Evolutionary conservation across 1,140 invertebrate species (phyloP), one percentile per base, ranked within the genome.

Genomic region (Brachionus asplanchnoidis): DNA sequence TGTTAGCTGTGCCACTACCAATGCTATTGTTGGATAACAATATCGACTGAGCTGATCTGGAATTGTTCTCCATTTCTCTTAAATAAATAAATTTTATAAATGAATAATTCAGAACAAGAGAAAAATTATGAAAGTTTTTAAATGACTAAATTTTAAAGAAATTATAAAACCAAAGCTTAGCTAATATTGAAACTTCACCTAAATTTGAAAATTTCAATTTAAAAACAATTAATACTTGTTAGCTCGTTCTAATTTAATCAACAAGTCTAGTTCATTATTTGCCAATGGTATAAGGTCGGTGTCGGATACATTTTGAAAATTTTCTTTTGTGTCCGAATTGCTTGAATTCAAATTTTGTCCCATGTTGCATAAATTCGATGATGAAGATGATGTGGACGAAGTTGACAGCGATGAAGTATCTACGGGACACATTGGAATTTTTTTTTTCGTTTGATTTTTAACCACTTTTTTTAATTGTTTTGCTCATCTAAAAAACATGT

Each of bases 211-310:
- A 17, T 80, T 53, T 14, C 17, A 80, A 53, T 80, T 20, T 80
- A 80, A 53, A 60, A 56, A 65, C 44, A 80, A 53, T n/a, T 36
- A 36, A 53, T 46, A 82, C 79, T 82, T 82, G 12, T 82, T 82
- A 26, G 79, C 79, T 23, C 65, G 50, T 68, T 82, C 79, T 68
- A 82, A 65, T 82, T 82, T 82, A 14, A 82, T 82, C n/a, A 82
- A 36, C 53, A 82, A 82, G 20, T 82, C 79, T 17, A 82, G 42
- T 60, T 82, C 79, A 42, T 82, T 36, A 60, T 82, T 82, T 20
- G 23, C 26, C 28, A 82, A 46, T 8, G 79, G 73, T 77, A 77
- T 77, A 12, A 77, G 14, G 50, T 77, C 73, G 23, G 68, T 36
- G 40, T 42, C 40, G 11, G 68, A 42, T 14, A 73, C 9, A 11